Evolutionary conservation across 2,113 vertebrate genomes (phyloP), one percentile per base, ranked within the genome.

Genomic region (Acanthochromis polyacanthus): DNA sequence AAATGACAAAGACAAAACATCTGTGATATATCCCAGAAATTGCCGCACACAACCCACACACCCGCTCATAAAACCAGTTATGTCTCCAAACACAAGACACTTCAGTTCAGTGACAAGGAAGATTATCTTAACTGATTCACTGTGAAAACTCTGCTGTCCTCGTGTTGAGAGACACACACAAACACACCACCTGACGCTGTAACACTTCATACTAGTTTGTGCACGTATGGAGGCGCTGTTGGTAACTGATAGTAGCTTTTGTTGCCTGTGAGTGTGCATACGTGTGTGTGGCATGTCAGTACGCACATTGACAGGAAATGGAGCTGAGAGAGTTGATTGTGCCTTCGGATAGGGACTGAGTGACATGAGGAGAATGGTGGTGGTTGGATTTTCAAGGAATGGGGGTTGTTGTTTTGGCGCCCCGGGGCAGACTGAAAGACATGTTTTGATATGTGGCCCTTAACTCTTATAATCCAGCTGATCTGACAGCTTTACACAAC

Each of bases 401-500:
- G 64, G 48, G 59, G 80, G 75, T 17, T 90, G 79, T 85, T 91
- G 87, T 89, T 90, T 20, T 88, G 87, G 83, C 69, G 70, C 83
- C 83, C 62, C 25, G 4, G 58, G 81, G 82, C 76, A 71, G 74
- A 82, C 63, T 86, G 83, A 87, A 73, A 79, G 87, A 82, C 78
- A 6, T 85, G 88, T 92, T 91, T 83, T 88, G 87, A 91, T 84
- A 85, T 72, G 91, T 68, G 81, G 75, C 79, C 71, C 77, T 86
- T 89, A 73, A 86, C 84, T 82, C 77, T 48, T 66, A 56, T 85
- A 89, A 90, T 90, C 68, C 82, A 72, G 67, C 45, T 69, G 67
- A 83, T 85, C 81, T 75, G 77, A 81, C 66, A 28, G n/a, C 64
- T 69, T 66, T 45, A 69, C 36, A 60, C 52, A 56, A 55, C 75